Base-by-base conservation (phyloP, 2,888 invertebrate species). In the Matsumyia berberina region DNA sequence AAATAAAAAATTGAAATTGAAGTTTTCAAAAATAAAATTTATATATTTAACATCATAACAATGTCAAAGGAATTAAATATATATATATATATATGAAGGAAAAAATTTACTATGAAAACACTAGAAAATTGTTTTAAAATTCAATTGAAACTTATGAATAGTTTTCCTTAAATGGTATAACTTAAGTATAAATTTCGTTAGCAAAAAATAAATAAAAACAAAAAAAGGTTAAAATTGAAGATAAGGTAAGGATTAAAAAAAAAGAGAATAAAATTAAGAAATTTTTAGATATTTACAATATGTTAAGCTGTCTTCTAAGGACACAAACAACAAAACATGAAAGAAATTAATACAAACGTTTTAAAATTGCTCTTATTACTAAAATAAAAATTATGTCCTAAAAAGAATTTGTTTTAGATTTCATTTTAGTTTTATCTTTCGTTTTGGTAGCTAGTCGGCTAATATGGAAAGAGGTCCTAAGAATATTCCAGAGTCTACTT, bases 281-380 rank as follows among this genome's bases (percentile, higher is more conserved):
- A 74, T 85, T 85, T 85, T 85, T 85, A 85, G 80, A 85, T 80
- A 85, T 85, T 85, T 85, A 80, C 85, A 85, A 85, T 74, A 80
- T 74, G 74, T 69, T 85, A 64, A 53, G 69, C 37, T 74, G 85
- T 80, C 80, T 80, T 80, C 58, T 70, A 31, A 80, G 64, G 82
- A 80, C 79, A 70, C 80, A 57, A 79, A 64, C 33, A 77, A 64
- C 17, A 62, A 62, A 78, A 78, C 33, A 60, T 37, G 53, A 77
- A 67, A 58, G 42, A 78, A 82, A 67, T 79, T 69, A 83, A 83
- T 67, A 79, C 12, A 79, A 79, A 83, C 77, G 72, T 78, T 83
- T 77, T 67, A 77, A 86, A 72, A 76, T 86, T 86, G 86, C 81
- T 86, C 86, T 86, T 73, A 86, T 72, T 86, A 81, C 81, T 81